These are phyloP conservation scores for Montipora cactus DNA, from an alignment of 64 coral and sea anemone genomes.

Conservation along the genomic window DNA sequence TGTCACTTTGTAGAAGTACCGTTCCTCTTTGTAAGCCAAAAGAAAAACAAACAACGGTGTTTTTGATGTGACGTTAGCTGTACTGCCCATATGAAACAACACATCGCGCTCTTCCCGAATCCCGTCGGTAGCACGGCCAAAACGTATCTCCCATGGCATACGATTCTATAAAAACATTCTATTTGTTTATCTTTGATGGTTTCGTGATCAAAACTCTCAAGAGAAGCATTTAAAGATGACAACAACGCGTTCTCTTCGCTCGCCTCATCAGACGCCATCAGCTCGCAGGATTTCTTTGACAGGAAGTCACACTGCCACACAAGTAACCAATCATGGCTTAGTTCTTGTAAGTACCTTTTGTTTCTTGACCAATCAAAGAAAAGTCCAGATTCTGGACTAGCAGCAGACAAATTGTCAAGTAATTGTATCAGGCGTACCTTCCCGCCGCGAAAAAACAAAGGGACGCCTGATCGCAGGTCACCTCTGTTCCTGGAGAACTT, in stretches of 20 bases:
- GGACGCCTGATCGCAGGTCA: no score
- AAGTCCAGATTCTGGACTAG: constrained; percentile 52
- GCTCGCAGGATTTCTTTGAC: constrained; percentile 15
- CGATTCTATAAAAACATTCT: constrained; percentile 34
- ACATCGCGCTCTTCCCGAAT: neutral
- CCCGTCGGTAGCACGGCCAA: neutral
- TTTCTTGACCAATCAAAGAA: constrained; percentile 54
- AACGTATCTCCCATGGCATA: neutral
- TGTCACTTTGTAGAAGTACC: neutral
- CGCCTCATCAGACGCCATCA: constrained; percentile 1
- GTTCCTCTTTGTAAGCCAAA: constrained; percentile 3
- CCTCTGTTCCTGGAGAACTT: constrained; percentile 78
- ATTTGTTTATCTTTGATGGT: constrained; percentile 41
- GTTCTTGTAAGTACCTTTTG: constrained; percentile 36
- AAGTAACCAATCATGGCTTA: constrained; percentile 24
- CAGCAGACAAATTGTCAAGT: neutral
- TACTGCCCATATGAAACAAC: neutral
- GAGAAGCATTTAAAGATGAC: constrained; percentile 50
- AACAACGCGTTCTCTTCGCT: constrained; percentile 34
- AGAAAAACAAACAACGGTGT: neutral
- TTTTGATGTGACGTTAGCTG: neutral
- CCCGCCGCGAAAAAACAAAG: no score
- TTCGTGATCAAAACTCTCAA: constrained; percentile 23
- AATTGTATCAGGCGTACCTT: neutral
- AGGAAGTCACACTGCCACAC: constrained; percentile 6